A percentile compares a stretch with the other conserved stretches of the same genome.
Conservation (phyloP, 2,797 vertebrate genomes). For the Girardinus metallicus region DNA sequence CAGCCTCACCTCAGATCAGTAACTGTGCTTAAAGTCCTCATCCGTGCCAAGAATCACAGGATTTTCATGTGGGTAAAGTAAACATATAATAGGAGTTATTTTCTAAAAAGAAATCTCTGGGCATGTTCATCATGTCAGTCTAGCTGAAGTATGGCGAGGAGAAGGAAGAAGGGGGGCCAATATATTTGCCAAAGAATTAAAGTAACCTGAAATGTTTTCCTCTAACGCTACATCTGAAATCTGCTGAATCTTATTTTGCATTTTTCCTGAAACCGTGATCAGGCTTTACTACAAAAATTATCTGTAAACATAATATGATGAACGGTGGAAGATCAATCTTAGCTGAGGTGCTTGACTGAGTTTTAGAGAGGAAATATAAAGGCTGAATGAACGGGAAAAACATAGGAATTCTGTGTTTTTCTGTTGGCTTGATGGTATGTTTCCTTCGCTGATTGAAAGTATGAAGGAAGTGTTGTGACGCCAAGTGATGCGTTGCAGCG, state of each 20-base stretch:
- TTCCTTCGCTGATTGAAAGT: neutral
- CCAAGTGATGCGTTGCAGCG: neutral
- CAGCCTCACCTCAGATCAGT: neutral
- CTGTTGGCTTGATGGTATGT: neutral
- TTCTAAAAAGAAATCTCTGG: neutral
- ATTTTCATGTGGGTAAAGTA: neutral
- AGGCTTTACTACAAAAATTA: neutral
- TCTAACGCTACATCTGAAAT: neutral
- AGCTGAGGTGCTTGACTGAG: neutral
- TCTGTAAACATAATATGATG: neutral
- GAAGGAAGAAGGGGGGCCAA: neutral
- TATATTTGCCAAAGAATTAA: too few species aligned
- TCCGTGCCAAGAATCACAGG: neutral
- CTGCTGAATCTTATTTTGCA: neutral
- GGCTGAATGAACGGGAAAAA: neutral
- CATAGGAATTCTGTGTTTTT: neutral
- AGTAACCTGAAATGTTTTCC: neutral
- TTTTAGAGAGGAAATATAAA: neutral
- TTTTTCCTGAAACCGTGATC: neutral
- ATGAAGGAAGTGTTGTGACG: neutral
- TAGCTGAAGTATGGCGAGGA: neutral
- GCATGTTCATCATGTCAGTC: neutral
- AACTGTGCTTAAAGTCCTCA: neutral
- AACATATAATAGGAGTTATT: neutral
- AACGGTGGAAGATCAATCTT: neutral